phyloP scores from a whole-genome alignment of 2,113 vertebrate species.

The Gallinago undulata region DNA sequence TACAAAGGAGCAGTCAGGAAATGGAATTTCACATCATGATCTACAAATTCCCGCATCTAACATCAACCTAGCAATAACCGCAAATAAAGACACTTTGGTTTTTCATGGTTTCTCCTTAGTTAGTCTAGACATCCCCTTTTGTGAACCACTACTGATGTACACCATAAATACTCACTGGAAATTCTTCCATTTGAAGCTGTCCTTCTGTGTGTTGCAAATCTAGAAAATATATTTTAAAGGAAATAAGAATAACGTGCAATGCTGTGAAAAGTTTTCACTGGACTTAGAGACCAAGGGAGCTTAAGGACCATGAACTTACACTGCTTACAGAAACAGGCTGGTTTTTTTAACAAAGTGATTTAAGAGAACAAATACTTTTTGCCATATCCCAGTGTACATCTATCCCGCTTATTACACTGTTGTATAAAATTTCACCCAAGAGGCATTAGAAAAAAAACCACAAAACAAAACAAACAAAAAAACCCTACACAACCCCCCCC shows the following conservation, averaged over 20 bases:
- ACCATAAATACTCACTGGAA: conserved; percentile 81
- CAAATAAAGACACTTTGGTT: neutral
- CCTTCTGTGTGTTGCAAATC: conserved; percentile 86
- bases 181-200: conserved; percentile 86
- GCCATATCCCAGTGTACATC: neutral
- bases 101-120: no score
- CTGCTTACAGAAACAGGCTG: neutral
- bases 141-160: no score
- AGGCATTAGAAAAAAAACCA: neutral
- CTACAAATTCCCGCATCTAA: neutral
- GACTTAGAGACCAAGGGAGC: neutral
- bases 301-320: neutral
- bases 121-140: no score
- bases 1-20: neutral
- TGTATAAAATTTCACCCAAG: neutral
- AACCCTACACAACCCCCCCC: no score
- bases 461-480: no score
- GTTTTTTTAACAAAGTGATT: neutral
- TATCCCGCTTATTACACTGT: neutral
- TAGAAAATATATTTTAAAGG: conserved; percentile 67
- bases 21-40: neutral
- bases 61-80: neutral
- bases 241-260: neutral
- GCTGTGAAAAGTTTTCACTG: neutral
- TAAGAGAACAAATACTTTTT: neutral